Base-by-base conservation (phyloP, 2,888 invertebrate species). In the Drosophila rellima region DNA sequence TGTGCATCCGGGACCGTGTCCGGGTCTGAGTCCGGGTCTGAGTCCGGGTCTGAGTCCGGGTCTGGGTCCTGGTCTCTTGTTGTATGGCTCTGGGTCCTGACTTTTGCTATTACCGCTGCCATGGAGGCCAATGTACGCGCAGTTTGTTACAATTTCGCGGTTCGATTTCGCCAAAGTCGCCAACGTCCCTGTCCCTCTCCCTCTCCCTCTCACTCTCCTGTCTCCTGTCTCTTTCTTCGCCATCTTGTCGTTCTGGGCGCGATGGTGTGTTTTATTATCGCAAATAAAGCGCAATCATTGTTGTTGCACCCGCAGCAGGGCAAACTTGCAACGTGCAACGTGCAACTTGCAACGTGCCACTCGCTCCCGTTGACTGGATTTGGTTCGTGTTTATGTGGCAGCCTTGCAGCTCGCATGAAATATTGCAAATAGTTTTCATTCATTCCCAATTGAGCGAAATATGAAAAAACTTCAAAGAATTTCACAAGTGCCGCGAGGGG, bases 201-300 rank as follows among this genome's bases (percentile, higher is more conserved):
- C 26, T 23, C 23, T 15, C 17, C 7, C 3, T 15, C 11, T 7
- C 26, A 15, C 11, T 11, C 26, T 26, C 2, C 26, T 7, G 23
- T 23, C 6, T 23, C 23, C 23, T 1, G 26, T 26, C 26, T 26
- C 7, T 7, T 7, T 26, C 26, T 26, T 0, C n/a, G n/a, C 70
- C 61, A 78, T 66, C 65, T 73, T 78, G 77, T 64, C 60, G 54
- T 64, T 61, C 37, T 39, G 57, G 70, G 72, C 66, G 84, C 84
- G 80, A 86, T 89, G 88, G 82, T 78, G 87, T 90, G 84, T 89
- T 89, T 89, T 89, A 89, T 89, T 88, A 90, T 89, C 79, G 83
- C 88, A 89, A 90, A 89, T 90, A 89, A 90, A 89, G 86, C 88
- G 87, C 88, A 89, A 89, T 89, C 89, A 89, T 82, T 85, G 89